Percentiles rank a stretch among this genome's conserved stretches.
Conservation (phyloP, 2,113 vertebrate species). For the Oreochromis tanganicae region DNA sequence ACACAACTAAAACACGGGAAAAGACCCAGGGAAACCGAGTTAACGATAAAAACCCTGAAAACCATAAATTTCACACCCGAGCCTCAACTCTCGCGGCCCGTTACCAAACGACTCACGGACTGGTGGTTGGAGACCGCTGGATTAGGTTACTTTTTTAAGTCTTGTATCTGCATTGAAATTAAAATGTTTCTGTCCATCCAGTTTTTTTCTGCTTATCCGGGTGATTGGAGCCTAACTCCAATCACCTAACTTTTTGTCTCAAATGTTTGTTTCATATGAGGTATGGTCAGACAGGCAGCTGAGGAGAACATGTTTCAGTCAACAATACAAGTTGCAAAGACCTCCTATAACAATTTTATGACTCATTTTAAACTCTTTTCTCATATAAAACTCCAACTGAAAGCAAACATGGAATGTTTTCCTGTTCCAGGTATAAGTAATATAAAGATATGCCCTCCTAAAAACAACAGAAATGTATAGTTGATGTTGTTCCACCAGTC, state of each 20-base stretch:
- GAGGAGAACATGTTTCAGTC: not conserved
- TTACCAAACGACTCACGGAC: too few relatives aligned
- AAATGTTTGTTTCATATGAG: not conserved
- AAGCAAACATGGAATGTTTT: too few relatives aligned
- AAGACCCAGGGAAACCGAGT: not conserved
- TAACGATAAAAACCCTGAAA: not conserved
- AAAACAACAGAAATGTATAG: not conserved
- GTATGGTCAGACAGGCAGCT: not conserved
- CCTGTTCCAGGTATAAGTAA: too few relatives aligned
- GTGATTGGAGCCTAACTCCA: too few relatives aligned
- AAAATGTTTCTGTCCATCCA: not conserved
- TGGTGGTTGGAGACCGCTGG: too few relatives aligned
- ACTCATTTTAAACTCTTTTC: too few relatives aligned
- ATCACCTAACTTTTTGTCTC: not conserved
- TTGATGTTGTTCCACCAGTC: too few relatives aligned
- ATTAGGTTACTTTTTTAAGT: too few relatives aligned
- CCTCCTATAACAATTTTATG: not conserved
- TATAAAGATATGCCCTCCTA: not conserved
- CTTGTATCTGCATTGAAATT: not conserved
- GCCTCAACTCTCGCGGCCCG: not conserved
- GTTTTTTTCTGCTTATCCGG: too few relatives aligned
- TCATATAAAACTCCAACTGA: too few relatives aligned
- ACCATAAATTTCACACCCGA: not conserved
- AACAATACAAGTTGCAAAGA: not conserved
- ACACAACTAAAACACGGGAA: fast-evolving